A percentile compares a stretch with the other conserved stretches of the same genome.
Conservation (phyloP, 92 coral and sea anemone species). For the Heliopora coerulea region DNA sequence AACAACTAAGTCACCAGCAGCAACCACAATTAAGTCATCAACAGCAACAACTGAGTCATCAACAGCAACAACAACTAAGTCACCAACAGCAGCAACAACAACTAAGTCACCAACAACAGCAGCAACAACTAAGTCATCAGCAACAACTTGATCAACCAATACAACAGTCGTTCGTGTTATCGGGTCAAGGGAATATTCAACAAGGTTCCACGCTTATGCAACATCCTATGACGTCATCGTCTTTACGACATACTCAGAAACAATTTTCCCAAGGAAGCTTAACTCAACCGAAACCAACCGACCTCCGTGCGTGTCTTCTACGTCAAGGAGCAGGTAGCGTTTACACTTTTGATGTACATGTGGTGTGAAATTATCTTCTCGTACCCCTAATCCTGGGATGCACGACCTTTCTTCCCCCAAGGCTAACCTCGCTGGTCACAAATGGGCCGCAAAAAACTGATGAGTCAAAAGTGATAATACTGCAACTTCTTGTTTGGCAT, state of each 20-base stretch:
- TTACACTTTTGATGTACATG: no score
- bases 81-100: conserved; percentile 44
- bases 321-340: conserved; percentile 66
- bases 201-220: conserved; percentile 24
- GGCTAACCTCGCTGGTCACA: no score
- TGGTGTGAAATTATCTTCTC: no score
- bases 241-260: conserved; percentile 29
- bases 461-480: no score
- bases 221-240: conserved; percentile 32
- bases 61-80: conserved; percentile 38
- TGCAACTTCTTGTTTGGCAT: no score
- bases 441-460: no score
- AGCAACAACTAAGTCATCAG: conserved; percentile 42
- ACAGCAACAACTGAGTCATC: no score
- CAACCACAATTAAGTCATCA: no score
- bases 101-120: conserved; percentile 9
- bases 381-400: no score
- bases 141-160: conserved; percentile 26
- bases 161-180: conserved; percentile 21
- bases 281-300: conserved; percentile 7
- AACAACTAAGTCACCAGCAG: no score
- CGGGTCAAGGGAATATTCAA: conserved; percentile 10
- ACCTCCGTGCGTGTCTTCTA: conserved; percentile 53
- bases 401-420: no score
- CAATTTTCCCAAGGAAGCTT: conserved; percentile 12